Evolutionary conservation across 2,797 vertebrate genomes (phyloP).

Genomic region (Chloroceryle inda): DNA sequence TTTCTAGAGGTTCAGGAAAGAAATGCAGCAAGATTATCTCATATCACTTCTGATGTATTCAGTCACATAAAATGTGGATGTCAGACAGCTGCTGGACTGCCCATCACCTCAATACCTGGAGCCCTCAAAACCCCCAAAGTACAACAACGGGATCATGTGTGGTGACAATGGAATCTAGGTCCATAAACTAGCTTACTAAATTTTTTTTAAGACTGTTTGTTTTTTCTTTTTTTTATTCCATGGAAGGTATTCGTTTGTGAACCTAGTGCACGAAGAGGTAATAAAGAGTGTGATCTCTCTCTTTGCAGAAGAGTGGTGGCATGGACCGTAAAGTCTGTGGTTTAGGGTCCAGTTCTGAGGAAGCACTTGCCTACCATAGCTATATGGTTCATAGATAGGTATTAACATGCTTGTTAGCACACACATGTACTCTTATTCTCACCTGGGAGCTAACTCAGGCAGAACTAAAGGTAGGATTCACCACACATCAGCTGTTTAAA

Average conservation of each 20-base stretch:
- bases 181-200: background rate
- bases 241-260: background rate
- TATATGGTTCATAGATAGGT: background rate
- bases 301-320: background rate
- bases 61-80: too few relatives aligned
- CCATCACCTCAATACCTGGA: background rate
- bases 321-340: background rate
- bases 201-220: background rate
- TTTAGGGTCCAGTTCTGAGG: background rate
- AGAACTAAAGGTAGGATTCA: background rate
- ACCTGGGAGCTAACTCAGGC: background rate
- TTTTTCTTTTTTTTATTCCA: background rate
- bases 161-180: background rate
- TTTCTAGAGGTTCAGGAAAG: background rate
- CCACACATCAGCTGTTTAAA: background rate
- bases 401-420: background rate
- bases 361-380: background rate
- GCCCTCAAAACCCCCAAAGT: background rate
- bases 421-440: background rate
- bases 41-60: background rate
- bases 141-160: background rate
- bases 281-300: background rate
- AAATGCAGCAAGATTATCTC: background rate
- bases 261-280: background rate
- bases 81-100: background rate